Percentiles rank a stretch among this genome's conserved stretches.
Conservation (phyloP, 2,113 vertebrate genomes). For the Clupea harengus region DNA sequence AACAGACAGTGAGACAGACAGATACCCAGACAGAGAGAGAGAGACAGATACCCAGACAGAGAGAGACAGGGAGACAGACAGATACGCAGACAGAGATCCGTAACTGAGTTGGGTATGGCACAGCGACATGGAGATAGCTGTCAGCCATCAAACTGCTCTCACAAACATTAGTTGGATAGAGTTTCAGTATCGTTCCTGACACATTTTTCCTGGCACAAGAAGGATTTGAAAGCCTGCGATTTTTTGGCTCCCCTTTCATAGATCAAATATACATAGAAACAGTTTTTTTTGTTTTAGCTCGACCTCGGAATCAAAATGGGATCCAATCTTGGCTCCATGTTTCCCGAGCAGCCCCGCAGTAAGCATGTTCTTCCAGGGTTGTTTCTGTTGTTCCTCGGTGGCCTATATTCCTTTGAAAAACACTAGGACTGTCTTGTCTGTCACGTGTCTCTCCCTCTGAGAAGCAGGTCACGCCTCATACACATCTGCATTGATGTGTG, state of each 20-base stretch:
- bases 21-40: too few relatives aligned
- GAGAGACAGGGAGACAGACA: neutral
- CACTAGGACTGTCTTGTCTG: constrained; percentile 31
- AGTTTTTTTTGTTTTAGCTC: neutral
- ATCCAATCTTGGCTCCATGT: neutral
- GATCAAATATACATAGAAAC: neutral
- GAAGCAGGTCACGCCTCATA: constrained; percentile 47
- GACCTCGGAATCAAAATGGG: neutral
- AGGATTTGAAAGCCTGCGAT: neutral
- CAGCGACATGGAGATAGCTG: neutral
- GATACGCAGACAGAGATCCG: neutral
- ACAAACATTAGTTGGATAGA: neutral
- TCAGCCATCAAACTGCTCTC: neutral
- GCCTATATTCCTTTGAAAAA: constrained; percentile 31
- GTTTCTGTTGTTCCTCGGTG: constrained; percentile 32
- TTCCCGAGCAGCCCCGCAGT: neutral
- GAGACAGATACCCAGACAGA: too few relatives aligned
- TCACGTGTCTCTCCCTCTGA: constrained; percentile 24
- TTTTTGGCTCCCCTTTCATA: neutral
- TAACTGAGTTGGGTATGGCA: neutral
- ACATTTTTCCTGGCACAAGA: neutral
- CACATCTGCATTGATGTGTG: constrained; percentile 40
- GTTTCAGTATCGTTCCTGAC: neutral
- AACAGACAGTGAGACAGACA: neutral
- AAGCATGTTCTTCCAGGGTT: neutral